Evolutionary conservation across 2,888 invertebrate species (phyloP), one percentile per base, ranked within the genome.

Genomic region (Netelia fuscicornis): DNA sequence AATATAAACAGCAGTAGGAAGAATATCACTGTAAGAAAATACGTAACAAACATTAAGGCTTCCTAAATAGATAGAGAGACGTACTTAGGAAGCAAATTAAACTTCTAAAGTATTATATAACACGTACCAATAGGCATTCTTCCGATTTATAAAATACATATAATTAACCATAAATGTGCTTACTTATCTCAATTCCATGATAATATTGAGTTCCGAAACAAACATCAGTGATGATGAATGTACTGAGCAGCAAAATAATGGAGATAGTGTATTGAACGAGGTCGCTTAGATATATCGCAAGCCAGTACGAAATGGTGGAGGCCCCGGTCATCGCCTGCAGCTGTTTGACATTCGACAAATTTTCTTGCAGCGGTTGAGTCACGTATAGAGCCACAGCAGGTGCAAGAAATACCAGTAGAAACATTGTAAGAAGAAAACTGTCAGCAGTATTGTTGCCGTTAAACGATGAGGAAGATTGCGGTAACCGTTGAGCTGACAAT

Each of bases 1-100:
- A 97, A 92, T 10, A 97, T 89, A 6, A 98, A 89, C 90, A 97
- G 97, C 72, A 97, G 94, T 30, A 97, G 94, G 54, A 98, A 90
- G 1, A 97, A 95, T 0, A 89, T 89, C 60, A 88, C 92, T 93
- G 87, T 30, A 92, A 91, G 54, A 67, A 70, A 77, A 37, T 3
- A 37, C 6, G 1, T 37, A 37, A 37, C 37, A 37, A 37, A 37
- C 37, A 37, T 37, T 6, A 37, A 37, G 5, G 5, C 8, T 37
- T 37, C 37, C 37, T 20, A 67, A 67, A 17, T 10, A 25, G 10
- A 52, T 9, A 68, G 10, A 23, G 13, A 11, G 25, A 64, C n/a
- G 74, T 2, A 58, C 3, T n/a, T 74, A 48, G 62, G 2, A 37
- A 30, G 56, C 1, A 58, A 81, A 76, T n/a, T 62, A 62, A 30